Base-by-base conservation (phyloP, 2,888 invertebrate species). In the Nyleta sp. region DNA sequence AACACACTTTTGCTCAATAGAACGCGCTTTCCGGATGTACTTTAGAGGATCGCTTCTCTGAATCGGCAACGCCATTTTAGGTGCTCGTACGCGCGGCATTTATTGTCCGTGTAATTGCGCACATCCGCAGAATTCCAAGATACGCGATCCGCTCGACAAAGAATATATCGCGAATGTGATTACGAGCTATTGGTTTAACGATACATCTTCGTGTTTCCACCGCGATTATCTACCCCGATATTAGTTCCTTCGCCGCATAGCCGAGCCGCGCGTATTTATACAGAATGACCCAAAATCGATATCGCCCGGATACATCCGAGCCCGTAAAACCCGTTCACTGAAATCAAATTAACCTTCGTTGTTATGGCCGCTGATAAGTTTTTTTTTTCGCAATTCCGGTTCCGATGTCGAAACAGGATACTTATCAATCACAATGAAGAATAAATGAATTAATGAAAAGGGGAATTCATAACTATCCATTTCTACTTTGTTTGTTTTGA, bases 101-200 rank as follows among this genome's bases (percentile, higher is more conserved):
- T 80, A 80, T 80, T 80, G 75, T 76, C 79, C 75, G 64, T 72
- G 75, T 80, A 80, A 80, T 80, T 80, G 79, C 75, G 68, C 75
- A 73, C 75, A 76, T 80, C 80, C 80, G 80, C 48, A 48, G 38
- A 68, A 76, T 80, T 80, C 64, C 76, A 73, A 80, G 80, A 80
- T 80, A 55, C 68, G 48, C 73, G 68, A 67, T 62, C 42, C 44
- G 50, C 13, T 59, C 72, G 72, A 80, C 71, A 74, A 78, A 79
- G 67, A 72, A 53, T 22, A 10, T 48, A 71, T 65, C 70, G 60
- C 70, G 18, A 68, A 53, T 35, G 44, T 48, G 70, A 70, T 70
- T 74, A 60, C 59, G 60, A 53, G 42, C 53, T 71, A 74, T 78
- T 70, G 70, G 48, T 59, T 73, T 74, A 53, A 70, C 78, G 78